Evolutionary conservation across 2,888 invertebrate species (phyloP), one percentile per base, ranked within the genome.

Genomic region (Phaedon cochleariae): DNA sequence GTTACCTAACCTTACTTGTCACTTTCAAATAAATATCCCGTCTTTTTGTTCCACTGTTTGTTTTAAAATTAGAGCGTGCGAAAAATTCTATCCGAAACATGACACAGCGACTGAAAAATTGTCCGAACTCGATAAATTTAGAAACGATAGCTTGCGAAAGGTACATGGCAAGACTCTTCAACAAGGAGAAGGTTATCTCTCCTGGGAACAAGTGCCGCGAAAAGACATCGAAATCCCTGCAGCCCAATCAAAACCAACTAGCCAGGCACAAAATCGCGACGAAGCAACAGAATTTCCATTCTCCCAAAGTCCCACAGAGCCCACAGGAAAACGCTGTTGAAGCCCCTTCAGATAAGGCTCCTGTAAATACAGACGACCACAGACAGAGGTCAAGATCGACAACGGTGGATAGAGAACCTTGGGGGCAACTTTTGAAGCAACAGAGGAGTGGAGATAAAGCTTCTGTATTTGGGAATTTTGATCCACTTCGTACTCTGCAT

Each of bases 401-500:
- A 41, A 72, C 73, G 9, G 67, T 69, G 22, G 73, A 72, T 29
- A 63, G 74, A 9, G 75, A 77, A 51, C 74, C 74, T 6, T 76
- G 76, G 83, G 81, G 76, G 66, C 67, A 78, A 74, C 62, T 73
- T 77, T 71, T 83, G 55, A 76, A 75, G 63, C 68, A 71, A 46
- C 73, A 75, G 37, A 73, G 70, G 59, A 75, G 72, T 48, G 76
- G 77, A 29, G 77, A 76, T 21, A 74, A 74, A 65, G 66, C 77
- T 31, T 79, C 81, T 10, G 71, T 76, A 17, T 83, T 82, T 69
- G 77, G 76, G 58, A 78, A 74, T 67, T 83, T 81, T 70, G 83
- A 84, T 73, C 83, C 84, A 0, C 72, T 84, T 57, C 70, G 83
- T 7, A 83, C 83, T 1, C 64, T 84, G 57, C 83, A 84, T 72